Evolutionary conservation across 2,888 invertebrate species (phyloP).

Genomic region (Trichogramma evanescens): DNA sequence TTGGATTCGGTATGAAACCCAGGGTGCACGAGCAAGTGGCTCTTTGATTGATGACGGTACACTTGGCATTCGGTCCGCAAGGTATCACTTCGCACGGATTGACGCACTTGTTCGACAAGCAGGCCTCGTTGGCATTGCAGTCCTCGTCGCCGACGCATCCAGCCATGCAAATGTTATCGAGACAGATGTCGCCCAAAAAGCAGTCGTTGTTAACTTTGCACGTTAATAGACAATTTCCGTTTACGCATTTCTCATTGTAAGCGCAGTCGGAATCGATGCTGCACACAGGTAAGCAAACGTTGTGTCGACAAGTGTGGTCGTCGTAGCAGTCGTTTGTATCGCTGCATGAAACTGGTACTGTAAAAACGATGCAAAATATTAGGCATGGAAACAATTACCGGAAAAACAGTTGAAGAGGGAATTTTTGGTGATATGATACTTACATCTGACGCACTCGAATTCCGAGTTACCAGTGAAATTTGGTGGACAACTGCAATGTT

Average conservation of each 20-base stretch:
- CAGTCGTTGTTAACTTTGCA: slow-evolving; percentile 88
- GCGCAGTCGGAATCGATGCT: slow-evolving; percentile 74
- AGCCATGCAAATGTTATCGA: slow-evolving; percentile 76
- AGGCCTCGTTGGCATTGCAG: slow-evolving; percentile 77
- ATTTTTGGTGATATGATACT: slow-evolving; percentile 38
- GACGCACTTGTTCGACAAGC: slow-evolving; percentile 70
- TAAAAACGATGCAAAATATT: slow-evolving; percentile 23
- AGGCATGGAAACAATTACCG: not conserved
- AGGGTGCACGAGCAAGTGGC: slow-evolving; percentile 73
- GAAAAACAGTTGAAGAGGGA: slow-evolving; percentile 3
- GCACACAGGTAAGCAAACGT: slow-evolving; percentile 75
- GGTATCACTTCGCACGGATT: slow-evolving; percentile 72
- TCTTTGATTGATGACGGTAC: slow-evolving; percentile 72
- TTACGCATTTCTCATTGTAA: slow-evolving; percentile 80
- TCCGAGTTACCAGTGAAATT: slow-evolving; percentile 81
- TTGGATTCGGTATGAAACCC: slow-evolving; percentile 79
- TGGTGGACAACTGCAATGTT: slow-evolving; percentile 75
- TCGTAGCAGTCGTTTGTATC: slow-evolving; percentile 62
- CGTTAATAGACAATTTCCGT: slow-evolving; percentile 76
- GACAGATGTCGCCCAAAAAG: slow-evolving; percentile 83
- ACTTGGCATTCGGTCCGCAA: slow-evolving; percentile 79
- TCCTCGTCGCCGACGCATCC: slow-evolving; percentile 84
- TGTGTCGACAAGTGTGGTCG: slow-evolving; percentile 71
- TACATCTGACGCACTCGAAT: slow-evolving; percentile 77
- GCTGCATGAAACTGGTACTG: slow-evolving; percentile 73